These are phyloP conservation scores for Octomys mimax DNA, from an alignment of 2,797 vertebrate genomes.

Conservation along the genomic window DNA sequence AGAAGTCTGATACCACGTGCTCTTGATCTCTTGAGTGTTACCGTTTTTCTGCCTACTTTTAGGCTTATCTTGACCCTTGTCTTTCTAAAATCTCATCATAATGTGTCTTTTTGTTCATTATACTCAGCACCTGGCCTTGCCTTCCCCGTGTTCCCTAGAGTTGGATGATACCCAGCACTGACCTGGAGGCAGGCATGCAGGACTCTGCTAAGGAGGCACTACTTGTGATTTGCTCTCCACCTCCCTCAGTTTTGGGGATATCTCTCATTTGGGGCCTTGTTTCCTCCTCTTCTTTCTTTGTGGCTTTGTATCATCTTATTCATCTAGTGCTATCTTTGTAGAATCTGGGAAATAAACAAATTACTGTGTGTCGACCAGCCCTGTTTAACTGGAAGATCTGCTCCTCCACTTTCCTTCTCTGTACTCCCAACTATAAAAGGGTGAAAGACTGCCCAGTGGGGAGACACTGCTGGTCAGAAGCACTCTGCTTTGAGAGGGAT, in stretches of 20 bases:
- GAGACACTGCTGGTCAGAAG: background rate
- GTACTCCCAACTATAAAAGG: background rate
- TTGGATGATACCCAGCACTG: background rate
- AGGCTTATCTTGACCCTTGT: background rate
- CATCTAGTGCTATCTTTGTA: background rate
- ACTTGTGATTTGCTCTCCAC: background rate
- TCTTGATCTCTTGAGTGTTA: background rate
- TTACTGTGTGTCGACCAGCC: background rate
- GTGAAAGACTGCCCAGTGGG: background rate
- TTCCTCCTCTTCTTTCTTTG: background rate
- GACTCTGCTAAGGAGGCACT: background rate
- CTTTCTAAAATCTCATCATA: background rate
- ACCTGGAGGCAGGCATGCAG: too few relatives aligned
- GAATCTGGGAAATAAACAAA: slow-evolving; percentile 2
- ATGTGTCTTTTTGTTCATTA: background rate
- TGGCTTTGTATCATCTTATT: background rate
- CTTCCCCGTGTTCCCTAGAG: rapidly evolving
- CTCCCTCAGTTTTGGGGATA: background rate
- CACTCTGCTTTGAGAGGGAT: background rate
- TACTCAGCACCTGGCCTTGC: background rate
- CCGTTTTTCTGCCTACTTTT: background rate
- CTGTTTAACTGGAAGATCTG: background rate
- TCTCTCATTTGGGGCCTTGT: background rate
- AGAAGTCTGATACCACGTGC: background rate
- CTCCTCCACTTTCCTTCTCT: background rate